phyloP scores from a whole-genome alignment of 2,888 invertebrate species.

The Philhelius pedissequus region DNA sequence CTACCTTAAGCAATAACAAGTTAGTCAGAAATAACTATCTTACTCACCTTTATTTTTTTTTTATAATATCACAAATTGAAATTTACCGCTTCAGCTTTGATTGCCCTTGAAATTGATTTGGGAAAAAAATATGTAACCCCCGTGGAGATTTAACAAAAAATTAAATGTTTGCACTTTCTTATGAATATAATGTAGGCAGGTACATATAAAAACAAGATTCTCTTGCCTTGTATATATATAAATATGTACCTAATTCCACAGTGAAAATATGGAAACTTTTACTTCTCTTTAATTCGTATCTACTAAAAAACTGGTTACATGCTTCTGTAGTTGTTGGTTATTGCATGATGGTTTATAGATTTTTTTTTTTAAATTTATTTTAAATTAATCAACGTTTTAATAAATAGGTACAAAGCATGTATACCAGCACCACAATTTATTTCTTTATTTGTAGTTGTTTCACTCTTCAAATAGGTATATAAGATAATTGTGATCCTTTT shows the following conservation, averaged over 20 bases:
- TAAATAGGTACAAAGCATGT: neutral
- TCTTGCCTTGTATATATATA: neutral
- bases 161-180: neutral
- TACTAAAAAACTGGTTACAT: constrained; percentile 46
- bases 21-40: constrained; percentile 8
- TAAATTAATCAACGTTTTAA: constrained; percentile 3
- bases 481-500: neutral
- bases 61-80: constrained; percentile 5
- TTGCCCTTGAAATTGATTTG: constrained; percentile 9
- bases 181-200: neutral
- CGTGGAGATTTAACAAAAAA: neutral
- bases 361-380: constrained; percentile 5
- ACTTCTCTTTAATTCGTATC: constrained; percentile 35
- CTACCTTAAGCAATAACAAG: constrained; percentile 11
- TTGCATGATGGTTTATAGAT: neutral
- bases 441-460: neutral
- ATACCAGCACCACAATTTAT: neutral
- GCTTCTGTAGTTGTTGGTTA: constrained; percentile 10
- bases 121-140: neutral
- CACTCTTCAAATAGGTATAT: neutral
- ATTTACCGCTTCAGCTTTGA: neutral
- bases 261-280: constrained; percentile 46
- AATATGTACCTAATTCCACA: constrained; percentile 1
- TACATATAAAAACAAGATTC: constrained; percentile 18
- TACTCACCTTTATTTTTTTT: constrained; percentile 33